phyloP scores from a whole-genome alignment of 2,797 vertebrate genomes.

The Hippopotamyrus pictus region DNA sequence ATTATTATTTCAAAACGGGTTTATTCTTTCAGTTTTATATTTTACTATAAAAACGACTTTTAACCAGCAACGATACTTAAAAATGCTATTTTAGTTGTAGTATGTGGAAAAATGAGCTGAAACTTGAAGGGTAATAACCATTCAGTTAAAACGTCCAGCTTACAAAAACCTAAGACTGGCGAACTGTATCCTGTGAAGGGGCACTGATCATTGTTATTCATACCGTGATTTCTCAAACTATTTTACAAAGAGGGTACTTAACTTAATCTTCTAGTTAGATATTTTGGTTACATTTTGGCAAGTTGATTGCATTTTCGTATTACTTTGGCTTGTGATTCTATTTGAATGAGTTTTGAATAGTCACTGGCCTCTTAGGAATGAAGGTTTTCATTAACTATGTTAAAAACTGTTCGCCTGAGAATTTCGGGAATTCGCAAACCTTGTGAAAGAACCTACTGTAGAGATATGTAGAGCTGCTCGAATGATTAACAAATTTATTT shows the following conservation, averaged over 20 bases:
- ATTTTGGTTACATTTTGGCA: neutral
- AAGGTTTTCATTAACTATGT: neutral
- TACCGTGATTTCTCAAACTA: neutral
- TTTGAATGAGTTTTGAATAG: slow-evolving; percentile 5
- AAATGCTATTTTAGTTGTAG: neutral
- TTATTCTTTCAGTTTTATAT: neutral
- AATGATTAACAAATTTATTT: neutral
- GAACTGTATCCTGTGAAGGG: neutral
- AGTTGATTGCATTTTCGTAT: neutral
- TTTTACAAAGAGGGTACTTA: neutral
- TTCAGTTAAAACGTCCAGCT: neutral
- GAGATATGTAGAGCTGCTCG: neutral
- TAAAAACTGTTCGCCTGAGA: neutral
- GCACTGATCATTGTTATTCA: neutral
- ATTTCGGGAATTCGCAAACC: neutral
- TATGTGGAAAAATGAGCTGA: neutral
- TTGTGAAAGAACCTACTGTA: neutral
- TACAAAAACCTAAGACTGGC: neutral
- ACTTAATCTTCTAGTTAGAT: neutral
- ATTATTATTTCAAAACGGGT: neutral
- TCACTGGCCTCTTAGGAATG: neutral
- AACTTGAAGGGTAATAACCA: neutral
- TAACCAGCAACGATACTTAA: neutral
- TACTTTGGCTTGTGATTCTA: neutral
- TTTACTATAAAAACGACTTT: neutral